Conservation (phyloP, 2,113 vertebrate species). For the Silurus meridionalis region DNA sequence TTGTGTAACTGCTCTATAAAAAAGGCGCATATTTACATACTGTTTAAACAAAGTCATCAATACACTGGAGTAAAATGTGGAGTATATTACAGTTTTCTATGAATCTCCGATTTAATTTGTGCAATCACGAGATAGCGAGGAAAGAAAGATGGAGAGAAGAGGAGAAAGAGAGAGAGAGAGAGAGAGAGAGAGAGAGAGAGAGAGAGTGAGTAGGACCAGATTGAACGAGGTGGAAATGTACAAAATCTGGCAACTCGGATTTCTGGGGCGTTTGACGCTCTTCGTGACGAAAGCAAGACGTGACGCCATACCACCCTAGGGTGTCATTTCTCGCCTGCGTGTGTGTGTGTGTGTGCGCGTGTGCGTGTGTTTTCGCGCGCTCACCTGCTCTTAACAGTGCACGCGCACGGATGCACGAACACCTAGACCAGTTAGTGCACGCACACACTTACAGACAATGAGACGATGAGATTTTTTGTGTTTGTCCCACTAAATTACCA, state of each 20-base stretch:
- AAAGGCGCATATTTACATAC: neutral
- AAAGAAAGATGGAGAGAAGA: conserved; percentile 4
- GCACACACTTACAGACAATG: neutral
- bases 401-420: neutral
- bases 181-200: conserved; percentile 51
- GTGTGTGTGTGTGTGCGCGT: too few relatives aligned
- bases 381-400: neutral
- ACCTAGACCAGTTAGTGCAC: neutral
- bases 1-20: neutral
- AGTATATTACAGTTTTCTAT: neutral
- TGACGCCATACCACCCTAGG: conserved; percentile 15
- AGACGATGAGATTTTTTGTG: too few relatives aligned
- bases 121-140: neutral
- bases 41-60: neutral
- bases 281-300: neutral
- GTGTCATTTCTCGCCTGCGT: neutral
- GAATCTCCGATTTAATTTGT: neutral
- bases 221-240: too few relatives aligned
- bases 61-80: neutral
- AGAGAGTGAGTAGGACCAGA: conserved; percentile 14
- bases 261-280: neutral
- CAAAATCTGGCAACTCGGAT: neutral
- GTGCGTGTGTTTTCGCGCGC: neutral
- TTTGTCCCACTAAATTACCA: too few relatives aligned
- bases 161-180: conserved; percentile 50